Evolutionary conservation across 2,113 vertebrate species (phyloP).

Genomic region (Turdus rufiventris): DNA sequence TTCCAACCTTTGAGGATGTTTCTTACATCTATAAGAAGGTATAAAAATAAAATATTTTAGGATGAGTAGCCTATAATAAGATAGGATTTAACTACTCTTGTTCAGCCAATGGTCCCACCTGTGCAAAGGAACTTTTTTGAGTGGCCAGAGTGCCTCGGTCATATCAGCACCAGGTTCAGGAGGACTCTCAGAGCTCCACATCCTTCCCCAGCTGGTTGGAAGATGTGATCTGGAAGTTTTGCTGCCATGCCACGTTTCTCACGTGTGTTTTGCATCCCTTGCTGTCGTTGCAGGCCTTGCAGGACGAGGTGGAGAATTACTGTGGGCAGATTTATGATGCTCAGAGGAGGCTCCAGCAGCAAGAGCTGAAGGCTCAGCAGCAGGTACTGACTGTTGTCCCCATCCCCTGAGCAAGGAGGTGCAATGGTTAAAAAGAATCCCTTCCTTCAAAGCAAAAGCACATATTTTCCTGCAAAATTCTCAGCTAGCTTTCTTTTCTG

Average conservation of each 20-base stretch:
- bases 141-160: neutral
- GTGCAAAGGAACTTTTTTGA: neutral
- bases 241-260: neutral
- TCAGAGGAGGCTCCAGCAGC: conserved; percentile 82
- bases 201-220: neutral
- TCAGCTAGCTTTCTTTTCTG: conserved; percentile 9
- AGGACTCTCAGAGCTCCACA: neutral
- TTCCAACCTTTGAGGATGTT: neutral
- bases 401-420: neutral
- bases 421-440: neutral
- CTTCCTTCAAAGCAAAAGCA: conserved; percentile 52
- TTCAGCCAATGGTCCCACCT: accelerated
- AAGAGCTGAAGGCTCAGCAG: conserved; percentile 83
- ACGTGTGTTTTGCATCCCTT: neutral
- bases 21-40: accelerated
- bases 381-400: conserved; percentile 75
- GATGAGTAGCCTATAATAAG: neutral
- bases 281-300: conserved; percentile 76
- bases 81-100: accelerated
- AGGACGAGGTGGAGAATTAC: conserved; percentile 80
- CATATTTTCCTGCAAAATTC: conserved; percentile 44
- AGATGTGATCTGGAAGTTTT: neutral
- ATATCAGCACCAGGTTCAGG: accelerated
- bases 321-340: conserved; percentile 66
- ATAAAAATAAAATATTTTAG: neutral